Conservation (phyloP, 2,113 vertebrate species). For the Gambusia affinis region DNA sequence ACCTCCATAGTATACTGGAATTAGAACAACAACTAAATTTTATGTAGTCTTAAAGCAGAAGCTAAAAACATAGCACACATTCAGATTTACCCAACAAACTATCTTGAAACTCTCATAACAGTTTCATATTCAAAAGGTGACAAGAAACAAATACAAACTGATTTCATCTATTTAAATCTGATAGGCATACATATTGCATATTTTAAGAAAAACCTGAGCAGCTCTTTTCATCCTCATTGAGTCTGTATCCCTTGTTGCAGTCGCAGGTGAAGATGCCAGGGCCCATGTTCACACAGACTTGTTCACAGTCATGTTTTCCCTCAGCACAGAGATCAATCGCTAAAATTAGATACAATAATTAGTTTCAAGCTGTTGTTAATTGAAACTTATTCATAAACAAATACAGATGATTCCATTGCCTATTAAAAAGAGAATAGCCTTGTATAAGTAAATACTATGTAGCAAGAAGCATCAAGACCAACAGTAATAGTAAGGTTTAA, state of each 20-base stretch:
- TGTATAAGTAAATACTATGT: background rate
- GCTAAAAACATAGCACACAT: no score
- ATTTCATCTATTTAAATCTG: background rate
- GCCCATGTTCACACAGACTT: constrained; percentile 80
- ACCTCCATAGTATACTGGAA: no score
- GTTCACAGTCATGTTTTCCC: constrained; percentile 85
- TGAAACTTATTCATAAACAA: background rate
- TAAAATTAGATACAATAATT: background rate
- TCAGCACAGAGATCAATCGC: constrained; percentile 72
- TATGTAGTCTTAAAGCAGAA: no score
- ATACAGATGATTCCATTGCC: background rate
- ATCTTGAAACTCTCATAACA: no score
- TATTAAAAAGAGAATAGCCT: background rate
- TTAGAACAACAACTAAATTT: no score
- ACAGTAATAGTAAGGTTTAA: background rate
- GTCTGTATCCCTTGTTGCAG: constrained; percentile 82
- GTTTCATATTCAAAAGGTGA: no score
- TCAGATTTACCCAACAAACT: no score
- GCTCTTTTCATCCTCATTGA: constrained; percentile 85
- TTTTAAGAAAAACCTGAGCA: constrained; percentile 76
- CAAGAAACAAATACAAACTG: no score
- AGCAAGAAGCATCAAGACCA: background rate
- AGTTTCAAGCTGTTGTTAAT: background rate
- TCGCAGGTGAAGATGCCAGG: constrained; percentile 81
- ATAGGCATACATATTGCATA: background rate